Conservation (phyloP, 1,140 invertebrate genomes). For the Acyrthosiphon pisum region DNA sequence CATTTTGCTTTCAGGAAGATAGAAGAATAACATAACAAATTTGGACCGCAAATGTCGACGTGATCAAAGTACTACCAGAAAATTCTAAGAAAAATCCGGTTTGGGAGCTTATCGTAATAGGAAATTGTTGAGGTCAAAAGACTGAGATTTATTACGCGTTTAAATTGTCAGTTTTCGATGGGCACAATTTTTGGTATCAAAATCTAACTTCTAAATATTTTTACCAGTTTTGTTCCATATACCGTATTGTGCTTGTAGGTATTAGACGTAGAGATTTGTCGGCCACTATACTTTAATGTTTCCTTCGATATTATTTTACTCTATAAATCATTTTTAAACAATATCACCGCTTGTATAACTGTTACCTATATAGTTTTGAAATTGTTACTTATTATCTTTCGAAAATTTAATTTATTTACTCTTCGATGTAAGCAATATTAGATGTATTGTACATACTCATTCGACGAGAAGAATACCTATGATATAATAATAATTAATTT, state of each 20-base stretch:
- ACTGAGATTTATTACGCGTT: slow-evolving; percentile 52
- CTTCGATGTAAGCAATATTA: slow-evolving; percentile 45
- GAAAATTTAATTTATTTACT: background rate
- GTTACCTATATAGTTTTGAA: background rate
- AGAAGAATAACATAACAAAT: slow-evolving; percentile 50
- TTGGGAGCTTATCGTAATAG: slow-evolving; percentile 53
- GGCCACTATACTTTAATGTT: background rate
- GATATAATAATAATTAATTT: background rate
- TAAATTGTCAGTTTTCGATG: slow-evolving; percentile 49
- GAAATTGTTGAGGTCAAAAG: slow-evolving; percentile 51
- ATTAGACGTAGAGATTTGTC: background rate
- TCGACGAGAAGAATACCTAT: background rate
- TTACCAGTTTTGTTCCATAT: slow-evolving; percentile 30
- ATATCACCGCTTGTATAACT: slow-evolving; percentile 27
- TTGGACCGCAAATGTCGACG: slow-evolving; percentile 45
- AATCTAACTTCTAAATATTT: slow-evolving; percentile 37
- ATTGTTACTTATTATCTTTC: background rate
- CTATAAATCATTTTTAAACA: background rate
- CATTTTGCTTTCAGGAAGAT: slow-evolving; percentile 57
- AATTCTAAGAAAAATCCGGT: slow-evolving; percentile 51
- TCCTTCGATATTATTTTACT: background rate
- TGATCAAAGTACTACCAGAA: slow-evolving; percentile 48
- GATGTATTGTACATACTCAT: background rate
- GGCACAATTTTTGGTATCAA: slow-evolving; percentile 43
- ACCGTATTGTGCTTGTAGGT: background rate